A percentile compares a stretch with the other conserved stretches of the same genome.
phyloP scores from a whole-genome alignment of 2,113 vertebrate species.

The Actenoides hombroni region DNA sequence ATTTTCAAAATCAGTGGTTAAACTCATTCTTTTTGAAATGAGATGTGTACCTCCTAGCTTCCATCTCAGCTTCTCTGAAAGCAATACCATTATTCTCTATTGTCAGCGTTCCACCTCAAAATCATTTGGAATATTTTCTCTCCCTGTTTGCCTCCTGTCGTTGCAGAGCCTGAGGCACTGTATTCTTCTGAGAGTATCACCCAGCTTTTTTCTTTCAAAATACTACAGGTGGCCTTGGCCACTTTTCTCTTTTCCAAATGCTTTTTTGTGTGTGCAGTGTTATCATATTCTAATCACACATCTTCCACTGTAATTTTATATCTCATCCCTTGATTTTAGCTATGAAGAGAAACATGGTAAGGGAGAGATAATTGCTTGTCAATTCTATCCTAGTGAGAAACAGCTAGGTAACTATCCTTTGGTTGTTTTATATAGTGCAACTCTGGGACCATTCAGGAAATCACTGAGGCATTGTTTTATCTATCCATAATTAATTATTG shows the following conservation, averaged over 20 bases:
- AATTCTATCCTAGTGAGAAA: not conserved
- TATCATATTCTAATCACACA: not conserved
- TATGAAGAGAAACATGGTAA: not conserved
- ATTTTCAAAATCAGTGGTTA: slow-evolving; percentile 30
- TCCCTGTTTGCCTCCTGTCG: not conserved
- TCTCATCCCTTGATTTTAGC: not conserved
- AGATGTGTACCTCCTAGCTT: not conserved
- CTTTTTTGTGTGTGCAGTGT: not conserved
- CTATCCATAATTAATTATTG: slow-evolving; percentile 72
- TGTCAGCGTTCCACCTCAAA: not conserved
- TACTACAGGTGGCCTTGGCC: not conserved
- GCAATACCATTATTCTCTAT: slow-evolving; percentile 8
- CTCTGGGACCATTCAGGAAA: not conserved
- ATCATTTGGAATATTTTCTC: not conserved
- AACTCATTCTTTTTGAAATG: not conserved
- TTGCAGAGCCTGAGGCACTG: not conserved
- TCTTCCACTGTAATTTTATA: not conserved
- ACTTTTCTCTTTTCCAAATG: not conserved
- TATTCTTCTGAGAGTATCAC: not conserved
- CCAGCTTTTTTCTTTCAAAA: not conserved
- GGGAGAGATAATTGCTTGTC: not conserved
- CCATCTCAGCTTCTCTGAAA: not conserved
- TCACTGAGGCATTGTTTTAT: slow-evolving; percentile 36
- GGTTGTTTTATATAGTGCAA: not conserved
- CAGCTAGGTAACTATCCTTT: not conserved